Conservation (phyloP, 2,888 invertebrate species). For the Lithosia quadra region DNA sequence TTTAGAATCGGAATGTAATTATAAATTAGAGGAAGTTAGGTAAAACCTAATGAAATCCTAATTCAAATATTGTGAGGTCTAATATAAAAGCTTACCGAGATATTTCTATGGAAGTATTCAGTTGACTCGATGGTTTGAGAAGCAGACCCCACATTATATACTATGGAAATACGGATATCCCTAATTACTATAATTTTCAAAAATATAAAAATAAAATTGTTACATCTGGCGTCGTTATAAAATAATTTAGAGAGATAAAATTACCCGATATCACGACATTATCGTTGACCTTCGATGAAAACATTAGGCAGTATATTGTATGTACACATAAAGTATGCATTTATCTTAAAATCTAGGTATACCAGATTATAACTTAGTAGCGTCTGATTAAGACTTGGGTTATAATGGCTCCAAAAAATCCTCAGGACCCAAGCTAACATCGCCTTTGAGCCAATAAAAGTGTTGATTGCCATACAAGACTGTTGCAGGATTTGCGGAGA, state of each 20-base stretch:
- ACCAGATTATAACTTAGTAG: too few species aligned
- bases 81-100: constrained; percentile 20
- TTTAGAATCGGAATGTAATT: too few species aligned
- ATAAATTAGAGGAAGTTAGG: too few species aligned
- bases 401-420: too few species aligned
- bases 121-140: constrained; percentile 26
- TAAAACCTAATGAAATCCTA: too few species aligned
- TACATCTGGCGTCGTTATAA: constrained; percentile 45
- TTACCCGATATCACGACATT: constrained; percentile 31
- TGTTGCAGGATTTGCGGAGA: too few species aligned
- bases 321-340: neutral
- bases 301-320: neutral
- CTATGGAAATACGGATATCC: constrained; percentile 55
- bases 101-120: constrained; percentile 20
- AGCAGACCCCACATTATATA: constrained; percentile 47
- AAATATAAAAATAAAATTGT: constrained; percentile 53
- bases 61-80: too few species aligned
- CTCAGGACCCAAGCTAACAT: too few species aligned
- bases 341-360: neutral
- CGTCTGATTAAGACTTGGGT: too few species aligned
- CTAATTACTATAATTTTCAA: constrained; percentile 60
- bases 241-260: constrained; percentile 46
- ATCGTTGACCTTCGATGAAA: constrained; percentile 30
- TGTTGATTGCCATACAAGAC: too few species aligned
- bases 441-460: too few species aligned